Conservation (phyloP, 2,797 vertebrate species). For the Sebastes glaucus region DNA sequence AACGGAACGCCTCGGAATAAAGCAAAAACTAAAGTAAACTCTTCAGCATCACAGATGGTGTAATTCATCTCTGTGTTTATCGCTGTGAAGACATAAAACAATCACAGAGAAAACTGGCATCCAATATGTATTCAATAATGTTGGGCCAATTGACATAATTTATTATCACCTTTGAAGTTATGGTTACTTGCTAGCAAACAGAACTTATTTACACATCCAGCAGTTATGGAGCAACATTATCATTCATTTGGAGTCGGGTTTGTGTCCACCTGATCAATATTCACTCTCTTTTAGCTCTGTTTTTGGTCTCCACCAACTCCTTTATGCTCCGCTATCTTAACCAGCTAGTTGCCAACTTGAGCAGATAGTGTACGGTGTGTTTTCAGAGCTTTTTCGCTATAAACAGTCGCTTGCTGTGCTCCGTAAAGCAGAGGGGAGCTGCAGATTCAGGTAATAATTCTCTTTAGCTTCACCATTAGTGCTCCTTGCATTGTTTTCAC, state of each 20-base stretch:
- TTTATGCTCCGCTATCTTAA: background rate
- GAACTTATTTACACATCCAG: background rate
- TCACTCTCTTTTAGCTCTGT: background rate
- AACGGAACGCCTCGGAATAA: background rate
- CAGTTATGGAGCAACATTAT: background rate
- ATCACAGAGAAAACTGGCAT: background rate
- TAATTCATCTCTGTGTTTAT: background rate
- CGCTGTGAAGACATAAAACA: conserved; percentile 2
- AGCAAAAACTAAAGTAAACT: background rate
- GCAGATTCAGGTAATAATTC: background rate
- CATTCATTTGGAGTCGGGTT: background rate
- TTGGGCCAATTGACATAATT: background rate
- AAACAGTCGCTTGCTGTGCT: background rate
- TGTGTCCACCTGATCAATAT: background rate
- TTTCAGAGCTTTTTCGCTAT: background rate
- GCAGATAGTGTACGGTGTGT: background rate
- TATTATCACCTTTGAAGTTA: background rate
- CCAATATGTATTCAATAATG: background rate
- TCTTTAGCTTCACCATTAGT: background rate
- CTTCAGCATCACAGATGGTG: background rate
- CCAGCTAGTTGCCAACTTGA: background rate
- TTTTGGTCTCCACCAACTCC: background rate
- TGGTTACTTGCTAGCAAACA: background rate
- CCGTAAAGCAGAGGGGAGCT: background rate
- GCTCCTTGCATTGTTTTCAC: background rate